Evolutionary conservation across 2,797 vertebrate species (phyloP).

Genomic region (Enteromius paludinosus): DNA sequence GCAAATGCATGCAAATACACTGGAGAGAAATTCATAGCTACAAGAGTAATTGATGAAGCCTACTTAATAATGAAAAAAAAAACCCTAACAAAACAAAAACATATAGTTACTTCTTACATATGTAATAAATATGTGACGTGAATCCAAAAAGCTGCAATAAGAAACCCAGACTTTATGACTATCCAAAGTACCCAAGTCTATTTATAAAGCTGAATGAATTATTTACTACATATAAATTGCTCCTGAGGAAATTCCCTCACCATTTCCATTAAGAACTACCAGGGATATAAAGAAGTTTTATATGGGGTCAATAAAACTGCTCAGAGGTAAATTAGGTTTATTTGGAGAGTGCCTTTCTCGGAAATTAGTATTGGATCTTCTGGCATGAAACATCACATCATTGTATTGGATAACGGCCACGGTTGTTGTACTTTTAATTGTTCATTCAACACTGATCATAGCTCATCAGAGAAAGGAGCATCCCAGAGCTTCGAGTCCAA

Average conservation of each 20-base stretch:
- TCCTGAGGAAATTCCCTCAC: slow-evolving; percentile 11
- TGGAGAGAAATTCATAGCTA: slow-evolving; percentile 5
- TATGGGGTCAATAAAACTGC: slow-evolving; percentile 23
- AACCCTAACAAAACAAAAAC: not conserved
- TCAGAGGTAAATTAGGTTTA: slow-evolving; percentile 22
- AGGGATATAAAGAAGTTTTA: slow-evolving; percentile 1
- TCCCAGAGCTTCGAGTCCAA: not conserved
- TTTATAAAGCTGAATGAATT: slow-evolving; percentile 32
- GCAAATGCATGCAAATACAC: slow-evolving; percentile 39
- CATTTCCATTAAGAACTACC: slow-evolving; percentile 7
- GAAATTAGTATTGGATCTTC: slow-evolving; percentile 17
- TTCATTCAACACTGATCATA: slow-evolving; percentile 3
- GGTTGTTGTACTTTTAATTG: slow-evolving; percentile 14
- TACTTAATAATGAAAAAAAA: not conserved
- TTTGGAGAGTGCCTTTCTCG: slow-evolving; percentile 21
- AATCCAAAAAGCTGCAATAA: not conserved
- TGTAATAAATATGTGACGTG: not conserved
- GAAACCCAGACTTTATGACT: slow-evolving; percentile 6
- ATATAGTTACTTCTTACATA: not conserved
- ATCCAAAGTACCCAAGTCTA: slow-evolving; percentile 20
- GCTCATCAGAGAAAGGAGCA: not conserved
- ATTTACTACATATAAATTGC: slow-evolving; percentile 5
- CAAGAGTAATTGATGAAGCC: slow-evolving; percentile 23
- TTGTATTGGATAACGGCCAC: not conserved
- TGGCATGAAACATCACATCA: slow-evolving; percentile 15